Base-by-base conservation (phyloP, 2,113 vertebrate genomes). In the Siniperca knerii region DNA sequence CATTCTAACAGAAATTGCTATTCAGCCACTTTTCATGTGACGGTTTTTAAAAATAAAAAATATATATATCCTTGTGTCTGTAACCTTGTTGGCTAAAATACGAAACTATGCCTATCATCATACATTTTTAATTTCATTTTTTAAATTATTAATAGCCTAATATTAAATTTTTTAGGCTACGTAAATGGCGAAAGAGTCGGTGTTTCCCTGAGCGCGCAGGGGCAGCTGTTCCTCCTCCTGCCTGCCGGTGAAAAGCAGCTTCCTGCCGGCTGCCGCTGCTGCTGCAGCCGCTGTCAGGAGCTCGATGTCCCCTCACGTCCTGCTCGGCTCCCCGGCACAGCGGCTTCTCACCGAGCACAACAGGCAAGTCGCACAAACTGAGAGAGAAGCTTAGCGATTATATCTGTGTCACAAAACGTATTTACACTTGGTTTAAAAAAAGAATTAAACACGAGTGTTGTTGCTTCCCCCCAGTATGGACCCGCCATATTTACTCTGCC, bases 191-290 rank as follows among this genome's bases (percentile, higher is more conserved):
- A 2, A 23, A 72, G 25, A 72, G 70, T 42, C 79, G 72, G 83
- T 72, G 75, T 86, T 86, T 81, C 55, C 48, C 60, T 23, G 33
- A 8, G 25, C 69, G 10, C 69, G 25, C 61, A 71, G 84, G 4
- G 75, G 87, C 84, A 72, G 92, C 83, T 92, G 90, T 92, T 93
- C 87, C 85, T 90, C 84, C 68, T 68, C n/a, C 37, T 6, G 67
- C 68, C 44, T 37, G 81, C 87, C 86, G 88, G 94, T 91, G 93
- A 95, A 95, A 89, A 95, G 94, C 94, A 95, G 93, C 92, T 72
- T 84, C 54, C 81, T 55, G 77, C 62, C 82, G 90, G 90, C 89
- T 77, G 84, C 83, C n/a, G 88, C 74, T 29, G 79, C 84, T 11
- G 5, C 87, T 11, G 67, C 70, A 12, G 79, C 91, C 90, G 91